Conservation (phyloP, 2,888 invertebrate genomes). For the Orthonychiurus folsomi region DNA sequence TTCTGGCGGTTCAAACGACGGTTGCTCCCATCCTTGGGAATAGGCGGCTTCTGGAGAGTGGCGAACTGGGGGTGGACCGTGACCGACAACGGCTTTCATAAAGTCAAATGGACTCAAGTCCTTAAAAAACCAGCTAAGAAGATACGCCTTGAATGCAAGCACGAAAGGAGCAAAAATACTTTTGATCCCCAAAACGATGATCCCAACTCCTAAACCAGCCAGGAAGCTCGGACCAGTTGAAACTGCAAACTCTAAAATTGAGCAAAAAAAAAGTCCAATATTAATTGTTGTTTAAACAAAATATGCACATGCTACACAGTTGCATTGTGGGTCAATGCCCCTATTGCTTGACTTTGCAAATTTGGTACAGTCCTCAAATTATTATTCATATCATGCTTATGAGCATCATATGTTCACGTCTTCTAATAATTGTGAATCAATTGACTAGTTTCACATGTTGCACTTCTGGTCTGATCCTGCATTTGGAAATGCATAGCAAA, state of each 20-base stretch:
- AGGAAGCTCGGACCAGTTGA: slow-evolving; percentile 47
- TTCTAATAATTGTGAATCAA: too few species aligned
- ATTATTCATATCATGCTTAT: too few species aligned
- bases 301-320: too few species aligned
- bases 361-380: too few species aligned
- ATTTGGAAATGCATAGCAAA: too few species aligned
- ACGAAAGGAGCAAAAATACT: slow-evolving; percentile 67
- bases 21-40: slow-evolving; percentile 18
- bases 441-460: too few species aligned
- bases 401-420: too few species aligned
- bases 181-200: slow-evolving; percentile 69
- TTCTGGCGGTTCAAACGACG: slow-evolving; percentile 34
- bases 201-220: slow-evolving; percentile 57
- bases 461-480: too few species aligned
- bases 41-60: slow-evolving; percentile 24
- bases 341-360: too few species aligned
- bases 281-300: too few species aligned
- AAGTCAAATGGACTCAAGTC: slow-evolving; percentile 36
- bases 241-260: slow-evolving; percentile 38
- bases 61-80: background rate
- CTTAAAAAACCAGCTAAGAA: slow-evolving; percentile 67
- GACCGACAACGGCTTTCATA: slow-evolving; percentile 22
- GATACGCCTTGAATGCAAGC: slow-evolving; percentile 71
- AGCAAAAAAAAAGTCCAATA: slow-evolving; percentile 10
- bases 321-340: too few species aligned